Conservation (phyloP, 2,113 vertebrate species). For the Rhinolophus ferrumequinum region DNA sequence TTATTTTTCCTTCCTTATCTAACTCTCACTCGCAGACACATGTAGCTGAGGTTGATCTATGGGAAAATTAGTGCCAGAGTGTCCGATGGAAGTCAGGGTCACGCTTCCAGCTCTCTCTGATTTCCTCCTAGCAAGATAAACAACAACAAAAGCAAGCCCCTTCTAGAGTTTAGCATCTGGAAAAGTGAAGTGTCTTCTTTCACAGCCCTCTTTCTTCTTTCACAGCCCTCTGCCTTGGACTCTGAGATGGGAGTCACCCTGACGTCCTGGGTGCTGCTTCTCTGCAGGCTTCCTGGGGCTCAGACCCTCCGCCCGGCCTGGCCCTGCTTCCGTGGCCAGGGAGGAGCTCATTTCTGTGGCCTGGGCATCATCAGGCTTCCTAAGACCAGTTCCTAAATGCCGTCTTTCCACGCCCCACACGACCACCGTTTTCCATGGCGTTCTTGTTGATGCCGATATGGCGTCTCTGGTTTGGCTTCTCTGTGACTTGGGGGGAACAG, state of each 20-base stretch:
- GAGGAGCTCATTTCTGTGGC: not conserved
- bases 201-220: not conserved
- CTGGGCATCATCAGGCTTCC: too few species aligned
- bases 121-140: not conserved
- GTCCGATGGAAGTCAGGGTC: too few species aligned
- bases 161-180: not conserved
- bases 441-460: too few species aligned
- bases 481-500: not conserved
- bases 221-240: not conserved
- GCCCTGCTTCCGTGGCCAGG: too few species aligned
- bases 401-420: too few species aligned
- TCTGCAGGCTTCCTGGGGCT: not conserved
- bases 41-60: too few species aligned
- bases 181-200: not conserved
- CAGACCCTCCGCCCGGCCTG: too few species aligned
- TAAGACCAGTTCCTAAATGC: too few species aligned
- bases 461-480: too few species aligned
- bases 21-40: conserved; percentile 27
- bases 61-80: too few species aligned
- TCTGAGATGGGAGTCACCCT: not conserved
- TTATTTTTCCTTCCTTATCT: conserved; percentile 39
- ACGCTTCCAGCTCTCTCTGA: too few species aligned
- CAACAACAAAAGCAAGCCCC: not conserved
- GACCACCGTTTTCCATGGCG: too few species aligned
- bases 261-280: not conserved